Percentiles rank a stretch among this genome's conserved stretches.
phyloP scores from a whole-genome alignment of 2,888 invertebrate species.

The Trachelus iudaicus region DNA sequence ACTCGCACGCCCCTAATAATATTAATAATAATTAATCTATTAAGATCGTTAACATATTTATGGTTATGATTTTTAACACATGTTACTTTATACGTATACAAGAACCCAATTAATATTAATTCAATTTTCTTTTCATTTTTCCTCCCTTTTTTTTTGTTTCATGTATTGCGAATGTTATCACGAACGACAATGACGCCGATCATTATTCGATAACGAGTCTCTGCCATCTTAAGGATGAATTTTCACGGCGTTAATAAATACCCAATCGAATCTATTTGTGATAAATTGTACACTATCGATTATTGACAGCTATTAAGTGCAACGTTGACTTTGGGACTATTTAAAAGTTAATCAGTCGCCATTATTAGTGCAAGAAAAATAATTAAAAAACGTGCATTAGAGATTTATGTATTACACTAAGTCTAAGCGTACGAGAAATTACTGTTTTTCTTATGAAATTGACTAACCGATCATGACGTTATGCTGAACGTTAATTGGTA shows the following conservation, averaged over 20 bases:
- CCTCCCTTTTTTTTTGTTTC: neutral
- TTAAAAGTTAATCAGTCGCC: neutral
- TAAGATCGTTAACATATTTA: conserved; percentile 5
- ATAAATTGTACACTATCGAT: neutral
- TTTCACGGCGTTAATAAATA: neutral
- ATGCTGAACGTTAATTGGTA: neutral
- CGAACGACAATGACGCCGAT: neutral
- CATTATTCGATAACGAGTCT: neutral
- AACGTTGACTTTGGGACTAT: neutral
- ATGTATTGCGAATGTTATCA: neutral
- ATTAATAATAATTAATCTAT: conserved; percentile 8
- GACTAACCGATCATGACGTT: neutral
- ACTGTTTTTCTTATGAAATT: neutral
- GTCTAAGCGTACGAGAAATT: neutral
- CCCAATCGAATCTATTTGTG: neutral
- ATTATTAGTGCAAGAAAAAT: neutral
- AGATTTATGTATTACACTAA: neutral
- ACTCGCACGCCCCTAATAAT: neutral
- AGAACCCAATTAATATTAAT: neutral
- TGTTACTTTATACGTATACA: conserved; percentile 3
- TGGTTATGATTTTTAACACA: conserved; percentile 5
- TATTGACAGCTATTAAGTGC: neutral
- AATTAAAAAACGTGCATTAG: neutral
- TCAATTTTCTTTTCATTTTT: neutral
- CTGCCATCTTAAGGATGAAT: neutral